These are phyloP conservation scores for Mylabris sibirica DNA, from an alignment of 2,888 invertebrate genomes.

Conservation along the genomic window DNA sequence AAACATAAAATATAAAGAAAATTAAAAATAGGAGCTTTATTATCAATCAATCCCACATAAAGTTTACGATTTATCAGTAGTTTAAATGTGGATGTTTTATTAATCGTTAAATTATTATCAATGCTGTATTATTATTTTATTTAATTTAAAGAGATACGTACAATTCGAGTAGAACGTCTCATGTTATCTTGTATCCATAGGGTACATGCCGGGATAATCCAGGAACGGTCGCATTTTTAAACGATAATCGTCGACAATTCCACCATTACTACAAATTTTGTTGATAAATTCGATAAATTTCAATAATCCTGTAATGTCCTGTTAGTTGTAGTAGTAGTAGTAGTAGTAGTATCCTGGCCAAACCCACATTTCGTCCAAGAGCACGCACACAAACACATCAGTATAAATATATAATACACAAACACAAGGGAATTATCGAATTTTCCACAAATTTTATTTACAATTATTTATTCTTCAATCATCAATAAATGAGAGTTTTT, in stretches of 20 bases:
- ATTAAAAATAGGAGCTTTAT: background rate
- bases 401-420: background rate
- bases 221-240: background rate
- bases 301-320: background rate
- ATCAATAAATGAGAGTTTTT: too few relatives aligned
- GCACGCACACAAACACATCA: background rate
- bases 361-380: conserved; percentile 38
- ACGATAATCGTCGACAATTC: background rate
- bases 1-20: background rate
- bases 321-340: background rate
- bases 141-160: conserved; percentile 38
- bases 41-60: background rate
- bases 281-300: background rate
- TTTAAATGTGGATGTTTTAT: background rate
- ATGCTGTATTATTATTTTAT: background rate
- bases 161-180: conserved; percentile 51
- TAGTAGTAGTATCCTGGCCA: conserved; percentile 26
- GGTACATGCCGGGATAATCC: background rate
- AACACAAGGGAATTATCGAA: background rate
- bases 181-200: conserved; percentile 47
- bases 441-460: too few relatives aligned
- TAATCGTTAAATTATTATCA: background rate
- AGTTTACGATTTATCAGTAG: background rate
- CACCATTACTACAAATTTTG: conserved; percentile 30
- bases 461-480: too few relatives aligned